A percentile compares a stretch with the other conserved stretches of the same genome.
Evolutionary conservation across 2,797 vertebrate species (phyloP).

Genomic region (Myotis planiceps): DNA sequence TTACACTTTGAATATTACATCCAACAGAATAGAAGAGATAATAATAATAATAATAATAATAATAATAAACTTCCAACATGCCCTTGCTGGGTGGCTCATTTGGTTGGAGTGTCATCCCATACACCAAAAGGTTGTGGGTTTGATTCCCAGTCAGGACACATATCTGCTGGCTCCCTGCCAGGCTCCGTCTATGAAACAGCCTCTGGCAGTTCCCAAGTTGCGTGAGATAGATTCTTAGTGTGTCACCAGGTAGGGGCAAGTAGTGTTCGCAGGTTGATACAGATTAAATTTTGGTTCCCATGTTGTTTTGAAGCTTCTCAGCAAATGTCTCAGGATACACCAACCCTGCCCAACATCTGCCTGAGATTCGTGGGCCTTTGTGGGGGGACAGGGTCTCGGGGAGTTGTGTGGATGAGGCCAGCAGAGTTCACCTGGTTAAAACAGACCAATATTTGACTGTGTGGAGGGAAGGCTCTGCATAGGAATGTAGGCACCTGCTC

Average conservation of each 20-base stretch:
- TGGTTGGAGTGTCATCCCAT: no score
- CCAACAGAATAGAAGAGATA: no score
- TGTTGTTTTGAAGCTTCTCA: neutral
- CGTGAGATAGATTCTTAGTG: neutral
- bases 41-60: no score
- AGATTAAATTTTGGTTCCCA: neutral
- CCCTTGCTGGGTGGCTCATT: no score
- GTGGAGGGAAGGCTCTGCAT: neutral
- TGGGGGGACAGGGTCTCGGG: neutral
- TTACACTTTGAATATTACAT: no score
- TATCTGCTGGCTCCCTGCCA: neutral
- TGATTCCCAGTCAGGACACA: neutral
- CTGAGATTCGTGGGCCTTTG: neutral
- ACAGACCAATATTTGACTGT: neutral
- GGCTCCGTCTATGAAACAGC: neutral
- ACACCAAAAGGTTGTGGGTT: no score
- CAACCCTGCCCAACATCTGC: neutral
- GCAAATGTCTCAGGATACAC: neutral
- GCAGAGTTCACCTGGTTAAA: neutral
- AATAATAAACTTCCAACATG: no score
- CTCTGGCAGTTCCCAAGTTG: neutral
- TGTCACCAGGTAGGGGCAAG: neutral
- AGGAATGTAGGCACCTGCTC: neutral
- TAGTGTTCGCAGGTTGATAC: neutral
- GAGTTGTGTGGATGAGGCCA: neutral